These are phyloP conservation scores for Notocelia uddmanniana DNA, from an alignment of 2,888 invertebrate genomes.

Conservation along the genomic window DNA sequence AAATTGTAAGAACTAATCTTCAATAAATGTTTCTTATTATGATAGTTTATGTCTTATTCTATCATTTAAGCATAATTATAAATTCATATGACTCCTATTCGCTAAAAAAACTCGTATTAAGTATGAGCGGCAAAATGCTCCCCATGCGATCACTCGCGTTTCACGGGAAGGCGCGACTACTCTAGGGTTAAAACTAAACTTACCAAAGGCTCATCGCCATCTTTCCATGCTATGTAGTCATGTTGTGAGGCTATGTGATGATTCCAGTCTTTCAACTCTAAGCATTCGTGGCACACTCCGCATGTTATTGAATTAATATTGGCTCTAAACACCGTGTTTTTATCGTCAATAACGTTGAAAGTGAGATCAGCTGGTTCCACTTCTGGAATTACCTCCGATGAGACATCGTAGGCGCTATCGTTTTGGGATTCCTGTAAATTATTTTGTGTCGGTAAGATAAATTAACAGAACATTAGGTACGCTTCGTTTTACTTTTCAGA, in stretches of 20 bases:
- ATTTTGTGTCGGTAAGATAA: neutral
- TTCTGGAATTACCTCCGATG: slow-evolving; percentile 4
- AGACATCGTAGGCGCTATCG: slow-evolving; percentile 12
- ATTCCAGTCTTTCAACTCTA: neutral
- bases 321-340: neutral
- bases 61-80: too few species aligned
- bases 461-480: neutral
- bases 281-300: slow-evolving; percentile 14
- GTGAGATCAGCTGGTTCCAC: neutral
- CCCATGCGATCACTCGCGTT: too few species aligned
- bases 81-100: too few species aligned
- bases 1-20: too few species aligned
- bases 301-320: slow-evolving; percentile 9
- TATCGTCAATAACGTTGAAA: neutral
- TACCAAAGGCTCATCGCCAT: slow-evolving; percentile 38
- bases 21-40: too few species aligned
- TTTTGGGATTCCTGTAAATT: slow-evolving; percentile 25
- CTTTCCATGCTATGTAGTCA: slow-evolving; percentile 19
- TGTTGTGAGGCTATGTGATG: slow-evolving; percentile 20
- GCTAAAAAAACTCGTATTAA: too few species aligned
- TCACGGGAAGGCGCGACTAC: too few species aligned
- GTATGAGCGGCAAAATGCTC: too few species aligned
- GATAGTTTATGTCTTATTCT: too few species aligned
- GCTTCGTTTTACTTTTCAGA: too few species aligned
- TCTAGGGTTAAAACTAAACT: slow-evolving; percentile 19